Base-by-base conservation (phyloP, 2,888 invertebrate species). In the Xanthorhoe spadicearia region DNA sequence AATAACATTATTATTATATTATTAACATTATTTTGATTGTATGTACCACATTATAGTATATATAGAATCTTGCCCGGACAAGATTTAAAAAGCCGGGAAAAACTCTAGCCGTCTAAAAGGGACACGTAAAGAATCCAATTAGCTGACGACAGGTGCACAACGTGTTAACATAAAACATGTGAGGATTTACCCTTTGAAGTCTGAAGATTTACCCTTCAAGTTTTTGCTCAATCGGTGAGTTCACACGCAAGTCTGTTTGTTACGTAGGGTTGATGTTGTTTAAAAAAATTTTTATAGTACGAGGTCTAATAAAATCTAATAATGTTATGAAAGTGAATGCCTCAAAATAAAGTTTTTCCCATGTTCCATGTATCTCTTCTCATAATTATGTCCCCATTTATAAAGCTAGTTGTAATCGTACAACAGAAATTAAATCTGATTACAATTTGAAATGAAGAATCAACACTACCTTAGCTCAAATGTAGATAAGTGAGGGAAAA, bases 51-150 rank as follows among this genome's bases (percentile, higher is more conserved):
- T n/a, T n/a, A n/a, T n/a, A n/a, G n/a, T n/a, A n/a, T n/a, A n/a
- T n/a, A n/a, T n/a, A n/a, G 7, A 32, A 32, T 32, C 32, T 32
- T 3, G 46, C 9, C 10, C 13, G 7, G 17, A 49, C 9, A 48
- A 32, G 48, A 46, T 13, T n/a, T 19, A 8, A 56, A 9, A 9
- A 15, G 8, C 23, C 7, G 13, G 56, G 13, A 46, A 56, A 2
- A 13, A n/a, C 10, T 13, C 15, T 23, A 32, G 17, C 15, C 13
- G 9, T 13, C 35, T 76, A 73, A 75, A 77, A 84, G 82, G 85
- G 86, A 85, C 83, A 85, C 83, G 82, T 85, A 87, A 87, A 88
- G 85, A 89, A 88, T 88, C 88, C 88, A 90, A 90, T 90, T 88
- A 89, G 83, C 75, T 74, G 73, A 15, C 82, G 85, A 85, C 87